A percentile compares a stretch with the other conserved stretches of the same genome.
Conservation (phyloP, 2,888 invertebrate species). For the Zygaena filipendulae region DNA sequence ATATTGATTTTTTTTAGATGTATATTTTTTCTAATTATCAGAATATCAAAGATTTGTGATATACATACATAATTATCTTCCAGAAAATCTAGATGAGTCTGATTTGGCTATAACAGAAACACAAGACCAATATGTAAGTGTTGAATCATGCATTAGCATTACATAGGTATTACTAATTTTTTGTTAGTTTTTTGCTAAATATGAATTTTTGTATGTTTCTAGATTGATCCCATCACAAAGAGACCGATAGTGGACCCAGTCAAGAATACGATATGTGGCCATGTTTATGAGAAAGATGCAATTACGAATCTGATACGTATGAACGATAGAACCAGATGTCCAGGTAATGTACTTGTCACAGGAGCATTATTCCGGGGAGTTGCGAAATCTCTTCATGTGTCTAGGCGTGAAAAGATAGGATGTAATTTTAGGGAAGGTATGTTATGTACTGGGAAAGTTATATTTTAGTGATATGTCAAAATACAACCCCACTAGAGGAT, state of each 20-base stretch:
- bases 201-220: slow-evolving; percentile 17
- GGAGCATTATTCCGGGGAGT: too few relatives aligned
- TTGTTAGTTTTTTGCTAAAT: background rate
- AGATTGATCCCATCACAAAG: slow-evolving; percentile 64
- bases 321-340: slow-evolving; percentile 42
- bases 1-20: too few relatives aligned
- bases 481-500: too few relatives aligned
- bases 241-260: slow-evolving; percentile 56
- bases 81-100: slow-evolving; percentile 43
- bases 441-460: too few relatives aligned
- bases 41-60: too few relatives aligned
- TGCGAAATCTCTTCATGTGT: too few relatives aligned
- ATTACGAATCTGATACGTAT: slow-evolving; percentile 44
- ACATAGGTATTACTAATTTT: background rate
- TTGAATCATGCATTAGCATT: background rate
- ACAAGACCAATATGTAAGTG: slow-evolving; percentile 42
- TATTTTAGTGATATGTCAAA: too few relatives aligned
- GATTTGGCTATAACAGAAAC: slow-evolving; percentile 47
- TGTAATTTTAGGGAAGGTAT: too few relatives aligned
- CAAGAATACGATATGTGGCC: slow-evolving; percentile 54
- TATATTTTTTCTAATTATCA: too few relatives aligned
- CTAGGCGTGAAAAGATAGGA: too few relatives aligned
- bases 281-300: slow-evolving; percentile 53
- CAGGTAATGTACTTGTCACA: too few relatives aligned
- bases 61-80: too few relatives aligned